Evolutionary conservation across 2,113 vertebrate genomes (phyloP), one percentile per base, ranked within the genome.

Genomic region (Urocolius indicus): DNA sequence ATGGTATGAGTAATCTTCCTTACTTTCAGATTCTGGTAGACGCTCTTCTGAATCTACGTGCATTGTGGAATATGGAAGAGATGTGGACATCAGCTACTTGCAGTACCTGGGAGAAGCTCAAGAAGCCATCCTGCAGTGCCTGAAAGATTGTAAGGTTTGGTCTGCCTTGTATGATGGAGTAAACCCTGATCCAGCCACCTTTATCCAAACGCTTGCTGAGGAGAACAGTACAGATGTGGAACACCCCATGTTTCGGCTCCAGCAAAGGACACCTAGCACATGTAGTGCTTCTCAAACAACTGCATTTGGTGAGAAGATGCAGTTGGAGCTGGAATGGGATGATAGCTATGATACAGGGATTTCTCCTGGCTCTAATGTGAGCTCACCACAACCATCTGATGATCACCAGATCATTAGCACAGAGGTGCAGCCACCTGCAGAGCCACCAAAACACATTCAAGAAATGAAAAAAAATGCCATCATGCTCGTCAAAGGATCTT

Each of bases 301-400:
- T 58, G 90, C 59, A 1, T 52, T 93, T 8, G 72, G 97, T 69
- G 98, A 98, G 58, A 98, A 95, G 63, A 76, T 83, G 92, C 98
- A 98, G 59, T 67, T 98, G 26, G 99, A 99, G 71, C 97, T 99
- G 85, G 99, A 99, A 97, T 99, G 99, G 99, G 99, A 99, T 19
- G 98, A 99, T 65, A 99, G 98, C 92, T 99, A 99, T 0, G 99
- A 99, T 32, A 99, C 98, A 0, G 98, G 98, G 9, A 98, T 99
- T 95, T 98, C 98, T 32, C 97, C 97, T 5, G 97, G 97, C 57
- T 97, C 97, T 6, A 96, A 97, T 2, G 87, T 67, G n/a, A 96
- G 96, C 69, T 97, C 97, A 18, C 95, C 89, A 0, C 97, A 94
- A 27, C 94, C 75, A 0, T 80, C 62, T 5, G 94, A 95, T 14